These are phyloP conservation scores for Erythrolamprus reginae DNA, from an alignment of 2,113 vertebrate species.

Conservation along the genomic window DNA sequence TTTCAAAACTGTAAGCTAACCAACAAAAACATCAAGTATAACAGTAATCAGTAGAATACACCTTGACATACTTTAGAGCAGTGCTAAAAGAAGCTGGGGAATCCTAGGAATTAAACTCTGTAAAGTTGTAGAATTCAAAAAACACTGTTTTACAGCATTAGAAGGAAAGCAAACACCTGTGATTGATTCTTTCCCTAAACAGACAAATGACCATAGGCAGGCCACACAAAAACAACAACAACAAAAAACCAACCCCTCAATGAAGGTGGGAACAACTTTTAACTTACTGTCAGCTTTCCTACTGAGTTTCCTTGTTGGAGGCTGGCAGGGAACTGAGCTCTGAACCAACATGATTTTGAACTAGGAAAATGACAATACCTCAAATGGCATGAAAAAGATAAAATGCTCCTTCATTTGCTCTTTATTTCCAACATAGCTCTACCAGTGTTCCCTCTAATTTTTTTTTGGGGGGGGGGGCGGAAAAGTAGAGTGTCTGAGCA, in stretches of 20 bases:
- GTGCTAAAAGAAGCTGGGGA: neutral
- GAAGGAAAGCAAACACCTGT: neutral
- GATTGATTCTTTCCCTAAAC: neutral
- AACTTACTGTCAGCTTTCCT: neutral
- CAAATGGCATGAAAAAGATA: neutral
- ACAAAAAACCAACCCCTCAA: too few relatives aligned
- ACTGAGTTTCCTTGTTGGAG: neutral
- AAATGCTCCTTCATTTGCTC: neutral
- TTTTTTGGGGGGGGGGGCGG: too few relatives aligned
- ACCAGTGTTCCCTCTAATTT: too few relatives aligned
- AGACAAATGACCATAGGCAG: neutral
- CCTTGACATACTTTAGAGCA: constrained; percentile 10
- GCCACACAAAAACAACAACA: neutral
- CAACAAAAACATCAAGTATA: neutral
- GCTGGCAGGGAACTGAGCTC: neutral
- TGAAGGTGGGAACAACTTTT: neutral
- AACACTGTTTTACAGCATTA: constrained; percentile 4
- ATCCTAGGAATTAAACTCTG: neutral
- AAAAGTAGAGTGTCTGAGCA: too few relatives aligned
- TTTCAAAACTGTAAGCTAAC: neutral
- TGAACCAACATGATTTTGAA: neutral
- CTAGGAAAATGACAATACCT: neutral
- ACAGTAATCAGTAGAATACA: constrained; percentile 16
- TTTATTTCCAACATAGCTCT: neutral
- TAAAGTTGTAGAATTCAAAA: neutral